These are phyloP conservation scores for Lepidurus apus DNA, from an alignment of 1,140 invertebrate genomes.

Conservation along the genomic window DNA sequence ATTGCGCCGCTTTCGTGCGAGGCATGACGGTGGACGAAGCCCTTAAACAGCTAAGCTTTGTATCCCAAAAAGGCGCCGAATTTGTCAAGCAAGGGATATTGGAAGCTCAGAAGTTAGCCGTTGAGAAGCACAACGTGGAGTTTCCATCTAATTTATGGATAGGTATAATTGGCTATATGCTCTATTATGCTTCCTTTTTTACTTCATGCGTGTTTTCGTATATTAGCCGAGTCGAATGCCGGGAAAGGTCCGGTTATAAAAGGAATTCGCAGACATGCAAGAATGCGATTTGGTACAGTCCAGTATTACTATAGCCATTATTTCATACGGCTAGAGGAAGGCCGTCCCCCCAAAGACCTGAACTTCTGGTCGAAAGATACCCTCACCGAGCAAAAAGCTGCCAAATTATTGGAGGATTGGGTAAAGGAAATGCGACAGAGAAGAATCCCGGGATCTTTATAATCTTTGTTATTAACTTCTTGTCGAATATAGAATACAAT, in stretches of 20 bases:
- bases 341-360: constrained; percentile 67
- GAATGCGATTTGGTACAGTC: constrained; percentile 60
- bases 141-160: constrained; percentile 94
- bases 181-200: constrained; percentile 27
- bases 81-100: constrained; percentile 71
- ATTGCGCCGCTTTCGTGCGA: constrained; percentile 73
- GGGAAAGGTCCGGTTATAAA: constrained; percentile 69
- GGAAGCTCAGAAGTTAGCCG: constrained; percentile 83
- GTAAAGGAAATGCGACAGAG: constrained; percentile 49
- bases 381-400: constrained; percentile 46
- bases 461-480: constrained; percentile 21
- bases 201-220: constrained; percentile 36
- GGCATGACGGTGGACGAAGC: constrained; percentile 93
- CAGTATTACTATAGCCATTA: constrained; percentile 79
- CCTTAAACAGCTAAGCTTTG: constrained; percentile 78
- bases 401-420: constrained; percentile 68
- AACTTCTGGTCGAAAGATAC: constrained; percentile 54
- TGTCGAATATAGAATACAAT: constrained; percentile 22
- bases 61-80: constrained; percentile 72
- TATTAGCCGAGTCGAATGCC: constrained; percentile 76
- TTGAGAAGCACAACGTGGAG: constrained; percentile 86
- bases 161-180: constrained; percentile 57
- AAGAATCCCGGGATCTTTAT: constrained; percentile 39
- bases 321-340: constrained; percentile 86
- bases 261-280: constrained; percentile 75